Evolutionary conservation across 2,888 invertebrate species (phyloP).

Genomic region (Tethea ocularis): DNA sequence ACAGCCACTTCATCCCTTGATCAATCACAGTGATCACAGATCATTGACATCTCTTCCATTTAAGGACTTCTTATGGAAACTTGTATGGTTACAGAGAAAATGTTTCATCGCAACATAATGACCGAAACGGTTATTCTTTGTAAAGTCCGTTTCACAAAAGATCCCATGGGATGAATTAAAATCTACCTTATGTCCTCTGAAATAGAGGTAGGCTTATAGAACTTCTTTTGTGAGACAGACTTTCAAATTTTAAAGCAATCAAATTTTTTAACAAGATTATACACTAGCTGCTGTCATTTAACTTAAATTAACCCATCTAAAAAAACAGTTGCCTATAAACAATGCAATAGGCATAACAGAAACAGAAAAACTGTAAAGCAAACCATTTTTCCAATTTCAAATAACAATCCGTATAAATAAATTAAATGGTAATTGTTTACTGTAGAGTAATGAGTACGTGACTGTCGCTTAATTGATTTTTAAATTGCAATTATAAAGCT

Average conservation of each 20-base stretch:
- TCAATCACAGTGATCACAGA: neutral
- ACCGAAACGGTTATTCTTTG: no score
- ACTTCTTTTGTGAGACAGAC: no score
- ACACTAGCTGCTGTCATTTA: neutral
- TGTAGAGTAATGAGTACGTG: slow-evolving; percentile 7
- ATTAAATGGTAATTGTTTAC: slow-evolving; percentile 6
- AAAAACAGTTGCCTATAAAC: neutral
- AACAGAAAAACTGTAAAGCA: neutral
- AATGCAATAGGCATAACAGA: neutral
- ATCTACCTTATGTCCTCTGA: no score
- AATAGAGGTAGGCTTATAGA: no score
- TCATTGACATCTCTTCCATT: neutral
- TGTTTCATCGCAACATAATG: no score
- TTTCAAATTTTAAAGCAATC: neutral
- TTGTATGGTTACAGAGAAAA: neutral
- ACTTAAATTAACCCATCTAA: neutral
- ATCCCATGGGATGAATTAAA: no score
- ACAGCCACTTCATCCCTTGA: slow-evolving; percentile 1
- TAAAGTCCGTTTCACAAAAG: no score
- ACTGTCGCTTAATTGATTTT: slow-evolving; percentile 6
- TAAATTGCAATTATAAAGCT: neutral
- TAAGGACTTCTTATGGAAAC: neutral
- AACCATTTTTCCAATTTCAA: neutral
- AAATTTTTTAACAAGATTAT: neutral
- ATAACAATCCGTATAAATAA: slow-evolving; percentile 7